These are phyloP conservation scores for Lapara coniferarum DNA, from an alignment of 2,888 invertebrate species.

Conservation along the genomic window DNA sequence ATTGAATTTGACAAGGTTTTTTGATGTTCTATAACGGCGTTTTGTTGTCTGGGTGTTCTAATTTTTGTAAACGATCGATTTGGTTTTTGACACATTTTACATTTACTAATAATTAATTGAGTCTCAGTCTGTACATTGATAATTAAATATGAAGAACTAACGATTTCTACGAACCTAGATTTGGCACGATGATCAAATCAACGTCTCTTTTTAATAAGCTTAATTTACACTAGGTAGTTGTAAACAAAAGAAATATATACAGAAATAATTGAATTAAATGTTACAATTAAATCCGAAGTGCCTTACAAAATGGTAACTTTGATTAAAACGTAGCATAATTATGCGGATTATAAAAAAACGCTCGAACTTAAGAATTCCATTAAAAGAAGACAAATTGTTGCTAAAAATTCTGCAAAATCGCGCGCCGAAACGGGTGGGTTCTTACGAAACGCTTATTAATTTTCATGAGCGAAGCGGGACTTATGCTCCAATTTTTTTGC, in stretches of 20 bases:
- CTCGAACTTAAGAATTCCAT: conserved; percentile 23
- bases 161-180: no score
- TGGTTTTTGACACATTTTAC: neutral
- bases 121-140: no score
- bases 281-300: neutral
- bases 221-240: no score
- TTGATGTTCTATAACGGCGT: conserved; percentile 47
- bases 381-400: conserved; percentile 56
- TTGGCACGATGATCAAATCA: no score
- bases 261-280: neutral
- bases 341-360: conserved; percentile 2
- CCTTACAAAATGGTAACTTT: neutral
- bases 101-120: no score
- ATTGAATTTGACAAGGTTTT: conserved; percentile 66
- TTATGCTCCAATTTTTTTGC: conserved; percentile 68
- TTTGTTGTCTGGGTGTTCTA: conserved; percentile 28
- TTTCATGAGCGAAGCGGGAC: conserved; percentile 57
- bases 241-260: neutral
- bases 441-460: conserved; percentile 65
- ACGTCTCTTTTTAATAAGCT: no score
- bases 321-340: conserved; percentile 5
- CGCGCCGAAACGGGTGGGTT: conserved; percentile 46
- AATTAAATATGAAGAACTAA: no score
- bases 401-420: conserved; percentile 49
- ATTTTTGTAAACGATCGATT: neutral